Evolutionary conservation across 2,888 invertebrate species (phyloP), one percentile per base, ranked within the genome.

Genomic region (Julus scanicus): DNA sequence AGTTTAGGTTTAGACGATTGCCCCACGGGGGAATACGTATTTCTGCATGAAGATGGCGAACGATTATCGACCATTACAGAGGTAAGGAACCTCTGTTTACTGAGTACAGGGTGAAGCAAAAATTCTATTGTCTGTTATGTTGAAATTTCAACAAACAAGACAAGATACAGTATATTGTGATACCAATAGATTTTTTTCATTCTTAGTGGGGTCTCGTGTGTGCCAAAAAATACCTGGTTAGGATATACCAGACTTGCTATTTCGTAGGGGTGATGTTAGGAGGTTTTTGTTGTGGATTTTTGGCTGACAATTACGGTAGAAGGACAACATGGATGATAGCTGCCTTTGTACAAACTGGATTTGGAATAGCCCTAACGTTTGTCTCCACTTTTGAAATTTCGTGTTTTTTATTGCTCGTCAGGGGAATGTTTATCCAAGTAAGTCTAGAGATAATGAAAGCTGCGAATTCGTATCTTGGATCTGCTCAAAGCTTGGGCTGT

Each of bases 141-240:
- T 44, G 44, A 44, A 44, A 44, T 13, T 37, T 84, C 17, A 40
- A 5, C 39, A n/a, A 17, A n/a, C 13, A 53, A 13, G 48, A 2
- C 44, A 5, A 44, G 44, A 44, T 29, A 29, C 83, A 39, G 44
- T n/a, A 39, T n/a, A 5, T 4, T 44, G 15, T n/a, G 48, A 37
- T 15, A 2, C 17, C 39, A n/a, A 0, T 40, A 29, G 15, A 44
- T 39, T 87, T 83, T 40, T 8, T 11, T 13, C 9, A 29, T 84
- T 88, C 37, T 17, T n/a, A 88, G 88, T 88, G 88, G 88, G 57
- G 49, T 0, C 49, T 88, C 44, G 88, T 88, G 6, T 88, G 88
- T 20, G 88, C 48, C 15, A 84, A n/a, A n/a, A 48, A 49, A 13
- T 88, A 88, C 53, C 88, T 88, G 37, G 84, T 88, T 88, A 83